Evolutionary conservation across 1,140 invertebrate species (phyloP).

Genomic region (Pseudachorutes palmiensis): DNA sequence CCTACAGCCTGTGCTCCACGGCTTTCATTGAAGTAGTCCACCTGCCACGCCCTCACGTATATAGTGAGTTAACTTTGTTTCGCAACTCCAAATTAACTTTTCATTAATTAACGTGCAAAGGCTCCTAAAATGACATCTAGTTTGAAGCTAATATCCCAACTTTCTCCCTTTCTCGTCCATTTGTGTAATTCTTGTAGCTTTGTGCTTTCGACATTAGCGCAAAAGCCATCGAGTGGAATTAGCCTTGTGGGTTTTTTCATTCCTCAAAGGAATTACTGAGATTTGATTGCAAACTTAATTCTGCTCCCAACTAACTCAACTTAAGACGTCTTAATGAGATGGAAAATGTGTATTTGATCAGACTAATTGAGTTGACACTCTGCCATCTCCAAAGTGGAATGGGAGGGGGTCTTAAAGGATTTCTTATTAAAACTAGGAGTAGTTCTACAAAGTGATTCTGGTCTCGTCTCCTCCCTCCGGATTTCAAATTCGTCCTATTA

Average conservation of each 20-base stretch:
- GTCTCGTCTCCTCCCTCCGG: constrained; percentile 9
- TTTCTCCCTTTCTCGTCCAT: too few relatives aligned
- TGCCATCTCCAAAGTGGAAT: neutral
- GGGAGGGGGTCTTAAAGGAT: constrained; percentile 3
- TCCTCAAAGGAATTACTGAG: neutral
- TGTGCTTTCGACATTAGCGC: neutral
- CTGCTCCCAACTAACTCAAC: too few relatives aligned
- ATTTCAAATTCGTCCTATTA: neutral
- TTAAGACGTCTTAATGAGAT: constrained; percentile 3
- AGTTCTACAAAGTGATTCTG: constrained; percentile 1
- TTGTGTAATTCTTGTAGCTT: too few relatives aligned
- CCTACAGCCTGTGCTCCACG: too few relatives aligned
- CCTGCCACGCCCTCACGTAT: too few relatives aligned
- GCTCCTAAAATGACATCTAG: too few relatives aligned
- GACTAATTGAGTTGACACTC: constrained; percentile 11
- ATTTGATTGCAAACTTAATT: neutral
- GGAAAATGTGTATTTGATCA: constrained; percentile 11
- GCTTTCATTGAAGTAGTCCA: too few relatives aligned
- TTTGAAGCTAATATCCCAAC: too few relatives aligned
- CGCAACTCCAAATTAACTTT: too few relatives aligned
- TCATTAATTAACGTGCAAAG: too few relatives aligned
- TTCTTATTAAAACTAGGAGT: constrained; percentile 10
- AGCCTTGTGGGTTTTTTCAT: neutral
- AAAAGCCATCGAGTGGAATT: neutral
- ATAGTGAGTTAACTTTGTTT: too few relatives aligned